Conservation (phyloP, 2,113 vertebrate genomes). For the Dascyllus trimaculatus region DNA sequence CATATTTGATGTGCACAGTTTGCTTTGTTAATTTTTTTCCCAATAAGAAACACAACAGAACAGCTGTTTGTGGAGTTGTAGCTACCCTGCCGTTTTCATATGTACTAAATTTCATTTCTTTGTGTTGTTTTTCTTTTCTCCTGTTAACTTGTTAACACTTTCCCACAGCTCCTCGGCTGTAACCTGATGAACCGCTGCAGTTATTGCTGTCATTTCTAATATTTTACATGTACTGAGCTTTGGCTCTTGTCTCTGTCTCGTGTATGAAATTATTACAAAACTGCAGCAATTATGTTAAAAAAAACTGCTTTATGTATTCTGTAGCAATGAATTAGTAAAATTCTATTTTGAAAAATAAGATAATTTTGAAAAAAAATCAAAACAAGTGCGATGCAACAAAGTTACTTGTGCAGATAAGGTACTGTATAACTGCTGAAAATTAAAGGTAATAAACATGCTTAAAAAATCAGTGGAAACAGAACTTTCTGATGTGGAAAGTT, state of each 20-base stretch:
- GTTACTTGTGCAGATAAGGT: constrained; percentile 56
- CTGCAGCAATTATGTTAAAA: constrained; percentile 47
- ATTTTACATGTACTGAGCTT: constrained; percentile 34
- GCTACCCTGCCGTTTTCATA: not conserved
- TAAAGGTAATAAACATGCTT: constrained; percentile 37
- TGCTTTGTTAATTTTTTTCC: not conserved
- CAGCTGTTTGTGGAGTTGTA: constrained; percentile 7
- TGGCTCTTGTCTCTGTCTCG: constrained; percentile 38
- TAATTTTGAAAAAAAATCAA: constrained; percentile 61
- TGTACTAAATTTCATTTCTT: not conserved
- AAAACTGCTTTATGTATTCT: constrained; percentile 63
- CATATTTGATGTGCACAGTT: not conserved
- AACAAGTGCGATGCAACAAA: constrained; percentile 61
- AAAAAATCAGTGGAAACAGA: not conserved
- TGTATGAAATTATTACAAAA: constrained; percentile 48
- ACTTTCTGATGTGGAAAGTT: not conserved
- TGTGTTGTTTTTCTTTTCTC: not conserved
- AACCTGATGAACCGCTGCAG: constrained; percentile 34
- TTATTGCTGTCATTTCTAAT: constrained; percentile 23
- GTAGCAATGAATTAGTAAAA: constrained; percentile 70
- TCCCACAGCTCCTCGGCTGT: constrained; percentile 9
- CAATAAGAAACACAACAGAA: not conserved
- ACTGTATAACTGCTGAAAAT: constrained; percentile 47
- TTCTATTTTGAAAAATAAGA: constrained; percentile 76
- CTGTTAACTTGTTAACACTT: constrained; percentile 8